phyloP scores from a whole-genome alignment of 30 jellyfish, hydroid and myxozoan genomes.

The Aurelia aurita region DNA sequence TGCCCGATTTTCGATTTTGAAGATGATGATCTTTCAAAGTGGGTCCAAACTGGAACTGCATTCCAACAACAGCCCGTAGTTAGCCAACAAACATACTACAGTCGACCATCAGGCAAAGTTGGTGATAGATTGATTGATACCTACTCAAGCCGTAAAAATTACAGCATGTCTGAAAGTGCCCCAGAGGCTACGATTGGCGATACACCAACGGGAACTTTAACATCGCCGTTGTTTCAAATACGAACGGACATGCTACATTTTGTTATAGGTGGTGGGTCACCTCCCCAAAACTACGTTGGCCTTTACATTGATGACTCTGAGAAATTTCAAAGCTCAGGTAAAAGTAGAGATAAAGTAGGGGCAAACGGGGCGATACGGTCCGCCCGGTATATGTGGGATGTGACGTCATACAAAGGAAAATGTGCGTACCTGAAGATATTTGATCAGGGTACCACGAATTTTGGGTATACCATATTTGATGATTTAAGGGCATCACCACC shows the following conservation, averaged over 20 bases:
- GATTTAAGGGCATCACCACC: conserved; percentile 66
- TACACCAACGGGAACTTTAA: conserved; percentile 51
- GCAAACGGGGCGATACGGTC: conserved; percentile 9
- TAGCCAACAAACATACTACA: neutral
- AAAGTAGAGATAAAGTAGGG: neutral
- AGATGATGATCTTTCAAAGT: conserved; percentile 29
- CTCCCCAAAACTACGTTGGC: conserved; percentile 25
- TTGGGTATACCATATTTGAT: conserved; percentile 46
- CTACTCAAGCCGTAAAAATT: conserved; percentile 2
- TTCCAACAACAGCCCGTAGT: conserved; percentile 50
- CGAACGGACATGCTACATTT: conserved; percentile 46
- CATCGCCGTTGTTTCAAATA: conserved; percentile 59
- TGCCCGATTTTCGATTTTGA: conserved; percentile 74
- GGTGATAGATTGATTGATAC: conserved; percentile 59
- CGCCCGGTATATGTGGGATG: conserved; percentile 64
- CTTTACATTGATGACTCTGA: conserved; percentile 26
- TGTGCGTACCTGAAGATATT: conserved; percentile 38
- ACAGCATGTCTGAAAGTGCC: conserved; percentile 19
- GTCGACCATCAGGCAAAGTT: conserved; percentile 25
- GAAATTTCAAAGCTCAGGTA: conserved; percentile 16
- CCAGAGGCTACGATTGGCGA: conserved; percentile 23
- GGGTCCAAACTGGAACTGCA: conserved; percentile 63
- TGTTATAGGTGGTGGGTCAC: conserved; percentile 55
- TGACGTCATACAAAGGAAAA: conserved; percentile 9
- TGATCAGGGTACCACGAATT: conserved; percentile 13